Evolutionary conservation across 2,797 vertebrate genomes (phyloP).

Genomic region (Apodemus agrarius): DNA sequence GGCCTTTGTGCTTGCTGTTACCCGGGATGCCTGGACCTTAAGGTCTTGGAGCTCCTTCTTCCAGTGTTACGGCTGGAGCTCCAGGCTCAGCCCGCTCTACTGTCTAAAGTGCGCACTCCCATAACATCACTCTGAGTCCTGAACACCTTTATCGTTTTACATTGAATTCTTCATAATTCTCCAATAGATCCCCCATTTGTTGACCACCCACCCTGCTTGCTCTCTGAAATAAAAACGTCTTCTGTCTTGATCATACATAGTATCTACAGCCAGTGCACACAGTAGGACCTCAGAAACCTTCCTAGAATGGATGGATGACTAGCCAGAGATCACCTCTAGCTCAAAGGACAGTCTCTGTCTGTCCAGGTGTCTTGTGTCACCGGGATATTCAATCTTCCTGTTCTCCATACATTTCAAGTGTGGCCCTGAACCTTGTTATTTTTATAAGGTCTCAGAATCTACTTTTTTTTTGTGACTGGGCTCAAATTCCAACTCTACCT

Average conservation of each 20-base stretch:
- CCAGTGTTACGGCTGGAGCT: not conserved
- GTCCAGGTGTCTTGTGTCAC: fast-evolving
- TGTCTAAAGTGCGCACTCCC: fast-evolving
- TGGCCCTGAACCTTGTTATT: not conserved
- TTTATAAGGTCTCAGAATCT: not conserved
- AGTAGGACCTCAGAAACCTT: not conserved
- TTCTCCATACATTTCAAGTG: too few relatives aligned
- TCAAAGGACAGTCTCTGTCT: fast-evolving
- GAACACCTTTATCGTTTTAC: fast-evolving
- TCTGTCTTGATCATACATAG: not conserved
- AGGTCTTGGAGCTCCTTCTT: not conserved
- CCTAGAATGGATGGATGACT: not conserved
- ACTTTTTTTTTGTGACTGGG: not conserved
- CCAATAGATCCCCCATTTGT: fast-evolving
- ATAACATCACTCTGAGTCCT: fast-evolving
- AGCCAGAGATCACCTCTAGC: too few relatives aligned
- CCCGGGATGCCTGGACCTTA: not conserved
- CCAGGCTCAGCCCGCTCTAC: fast-evolving
- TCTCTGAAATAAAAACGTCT: not conserved
- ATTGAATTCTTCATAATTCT: not conserved
- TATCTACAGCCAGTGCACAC: not conserved
- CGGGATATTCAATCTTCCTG: fast-evolving
- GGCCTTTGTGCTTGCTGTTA: not conserved
- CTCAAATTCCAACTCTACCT: not conserved
- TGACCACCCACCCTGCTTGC: too few relatives aligned